Conservation (phyloP, 1,140 invertebrate genomes). For the Nephotettix cincticeps region DNA sequence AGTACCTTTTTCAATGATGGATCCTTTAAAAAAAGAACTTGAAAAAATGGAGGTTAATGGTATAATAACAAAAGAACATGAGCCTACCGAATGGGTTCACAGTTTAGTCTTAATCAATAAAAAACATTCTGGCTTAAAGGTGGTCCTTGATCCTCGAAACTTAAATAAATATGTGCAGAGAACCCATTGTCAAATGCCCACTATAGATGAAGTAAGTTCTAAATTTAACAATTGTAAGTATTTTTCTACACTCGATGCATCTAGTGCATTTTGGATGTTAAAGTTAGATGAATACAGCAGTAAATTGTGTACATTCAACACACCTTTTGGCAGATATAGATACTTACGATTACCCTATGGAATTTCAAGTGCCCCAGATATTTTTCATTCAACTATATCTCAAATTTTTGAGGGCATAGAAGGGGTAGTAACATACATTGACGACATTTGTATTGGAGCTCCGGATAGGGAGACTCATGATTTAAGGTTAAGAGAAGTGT, state of each 20-base stretch:
- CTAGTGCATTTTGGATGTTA: conserved; percentile 50
- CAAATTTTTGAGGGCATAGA: too few species aligned
- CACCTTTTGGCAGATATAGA: too few species aligned
- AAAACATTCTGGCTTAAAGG: conserved; percentile 41
- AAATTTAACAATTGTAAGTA: conserved; percentile 46
- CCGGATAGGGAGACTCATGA: too few species aligned
- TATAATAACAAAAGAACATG: neutral
- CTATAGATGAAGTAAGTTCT: conserved; percentile 46
- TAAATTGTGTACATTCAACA: too few species aligned
- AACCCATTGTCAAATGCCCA: conserved; percentile 47
- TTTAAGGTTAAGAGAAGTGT: too few species aligned
- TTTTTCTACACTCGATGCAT: conserved; percentile 52
- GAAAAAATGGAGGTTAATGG: neutral
- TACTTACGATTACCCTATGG: conserved; percentile 38
- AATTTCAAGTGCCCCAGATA: too few species aligned
- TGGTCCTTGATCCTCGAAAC: conserved; percentile 53
- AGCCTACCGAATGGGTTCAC: conserved; percentile 52
- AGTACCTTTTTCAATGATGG: neutral
- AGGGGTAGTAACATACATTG: too few species aligned
- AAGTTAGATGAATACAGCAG: too few species aligned
- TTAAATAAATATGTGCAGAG: conserved; percentile 51
- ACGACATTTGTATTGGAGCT: too few species aligned
- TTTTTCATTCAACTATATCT: too few species aligned
- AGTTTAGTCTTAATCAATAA: conserved; percentile 49
- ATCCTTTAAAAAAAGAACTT: too few species aligned